Base-by-base conservation (phyloP, 2,888 invertebrate genomes). In the Ornithoptera alexandrae region DNA sequence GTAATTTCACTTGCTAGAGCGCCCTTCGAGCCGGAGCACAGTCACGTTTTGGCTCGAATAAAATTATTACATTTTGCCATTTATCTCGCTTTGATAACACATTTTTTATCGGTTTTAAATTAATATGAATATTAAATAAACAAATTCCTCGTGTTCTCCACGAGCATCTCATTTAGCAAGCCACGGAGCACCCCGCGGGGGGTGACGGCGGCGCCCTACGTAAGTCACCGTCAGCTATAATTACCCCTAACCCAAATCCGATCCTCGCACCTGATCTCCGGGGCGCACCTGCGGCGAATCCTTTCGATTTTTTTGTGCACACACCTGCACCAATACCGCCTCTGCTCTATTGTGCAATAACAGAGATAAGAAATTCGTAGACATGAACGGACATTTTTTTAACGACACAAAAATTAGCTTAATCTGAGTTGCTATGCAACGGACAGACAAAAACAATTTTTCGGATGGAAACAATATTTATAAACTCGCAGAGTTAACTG, bases 231-330 rank as follows among this genome's bases (percentile, higher is more conserved):
- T 70, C 62, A 53, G 56, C 70, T 65, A 65, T 67, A 67, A 70
- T 70, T 67, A 74, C 74, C 73, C 70, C 73, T 79, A 87, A 88
- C 89, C 90, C 80, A 90, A 86, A 89, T 89, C 87, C 83, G 75
- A 72, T 62, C 62, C 62, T 58, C 61, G 80, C 82, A 85, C 72
- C 85, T 86, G 86, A 85, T 80, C 73, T 74, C 74, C 77, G 72
- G 77, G 75, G 81, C 80, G 79, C 83, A 82, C 81, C 84, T 81
- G 83, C 84, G 83, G 84, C 81, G 89, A 92, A 92, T 90, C 90
- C 92, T 90, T 92, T 92, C 87, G 81, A 87, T 90, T 92, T 80
- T 63, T 92, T 92, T 89, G 85, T 84, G 77, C 79, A 74, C 81
- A 78, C 90, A 91, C 90, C 90, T 90, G 89, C 90, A 82, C 74